phyloP scores from a whole-genome alignment of 2,113 vertebrate genomes.

The Campylorhamphus procurvoides region DNA sequence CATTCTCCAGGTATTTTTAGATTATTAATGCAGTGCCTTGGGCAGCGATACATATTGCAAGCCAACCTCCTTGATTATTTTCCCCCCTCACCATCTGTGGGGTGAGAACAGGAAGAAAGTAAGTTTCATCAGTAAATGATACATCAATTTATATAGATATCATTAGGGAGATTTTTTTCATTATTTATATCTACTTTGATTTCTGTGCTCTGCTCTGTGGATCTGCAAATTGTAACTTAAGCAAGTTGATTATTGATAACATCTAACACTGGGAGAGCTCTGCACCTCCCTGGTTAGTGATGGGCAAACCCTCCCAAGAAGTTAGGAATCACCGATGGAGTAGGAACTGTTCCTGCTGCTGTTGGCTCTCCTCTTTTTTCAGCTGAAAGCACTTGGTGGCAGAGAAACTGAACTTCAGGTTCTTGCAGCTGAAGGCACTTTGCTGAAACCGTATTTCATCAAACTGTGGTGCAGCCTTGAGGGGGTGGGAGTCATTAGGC shows the following conservation, averaged over 20 bases:
- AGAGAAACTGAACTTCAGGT: not conserved
- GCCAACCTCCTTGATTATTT: not conserved
- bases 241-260: not conserved
- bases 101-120: not conserved
- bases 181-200: not conserved
- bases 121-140: not conserved
- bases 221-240: not conserved
- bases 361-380: not conserved
- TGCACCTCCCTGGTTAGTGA: not conserved
- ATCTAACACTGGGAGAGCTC: not conserved
- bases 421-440: not conserved
- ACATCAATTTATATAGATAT: not conserved
- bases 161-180: not conserved
- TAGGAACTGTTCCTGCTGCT: not conserved
- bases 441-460: not conserved
- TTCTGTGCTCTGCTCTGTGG: not conserved
- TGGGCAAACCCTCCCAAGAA: not conserved
- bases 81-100: not conserved
- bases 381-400: not conserved
- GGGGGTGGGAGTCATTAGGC: not conserved
- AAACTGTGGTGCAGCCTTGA: not conserved
- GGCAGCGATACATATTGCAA: not conserved
- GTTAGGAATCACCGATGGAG: not conserved
- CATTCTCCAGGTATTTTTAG: not conserved
- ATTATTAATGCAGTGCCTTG: not conserved